Conservation (phyloP, 2,888 invertebrate species). For the Mythimna ferrago region DNA sequence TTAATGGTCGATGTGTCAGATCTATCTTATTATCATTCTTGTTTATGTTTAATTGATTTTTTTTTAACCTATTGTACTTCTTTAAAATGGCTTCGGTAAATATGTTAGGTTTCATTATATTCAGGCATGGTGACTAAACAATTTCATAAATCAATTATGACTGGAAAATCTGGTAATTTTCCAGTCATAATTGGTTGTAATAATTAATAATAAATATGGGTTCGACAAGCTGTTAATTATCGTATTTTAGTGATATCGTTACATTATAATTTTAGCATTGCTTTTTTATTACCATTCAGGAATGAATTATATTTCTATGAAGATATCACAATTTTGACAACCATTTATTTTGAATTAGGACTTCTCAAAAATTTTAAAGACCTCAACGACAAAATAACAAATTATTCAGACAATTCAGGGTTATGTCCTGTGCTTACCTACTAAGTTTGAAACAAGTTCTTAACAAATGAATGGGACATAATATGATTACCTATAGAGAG, state of each 20-base stretch:
- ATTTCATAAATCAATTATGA: slow-evolving; percentile 15
- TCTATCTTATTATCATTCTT: slow-evolving; percentile 14
- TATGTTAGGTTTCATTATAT: neutral
- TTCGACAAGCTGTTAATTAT: slow-evolving; percentile 11
- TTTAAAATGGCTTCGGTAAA: neutral
- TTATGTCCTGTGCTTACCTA: neutral
- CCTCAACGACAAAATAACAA: neutral
- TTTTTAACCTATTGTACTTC: neutral
- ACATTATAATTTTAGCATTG: neutral
- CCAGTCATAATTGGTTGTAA: no score
- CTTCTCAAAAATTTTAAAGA: neutral
- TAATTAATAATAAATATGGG: no score
- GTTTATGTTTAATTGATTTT: neutral
- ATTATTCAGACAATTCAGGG: neutral
- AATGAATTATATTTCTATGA: neutral
- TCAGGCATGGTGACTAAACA: neutral
- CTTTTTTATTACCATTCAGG: neutral
- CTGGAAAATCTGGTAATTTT: slow-evolving; percentile 13
- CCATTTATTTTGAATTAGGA: neutral
- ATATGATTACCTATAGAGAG: neutral
- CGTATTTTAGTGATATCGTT: neutral
- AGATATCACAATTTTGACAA: no score
- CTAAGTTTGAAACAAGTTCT: neutral
- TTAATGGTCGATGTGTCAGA: neutral
- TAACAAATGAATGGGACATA: neutral